Conservation (phyloP, 2,797 vertebrate genomes). For the Myripristis murdjan region DNA sequence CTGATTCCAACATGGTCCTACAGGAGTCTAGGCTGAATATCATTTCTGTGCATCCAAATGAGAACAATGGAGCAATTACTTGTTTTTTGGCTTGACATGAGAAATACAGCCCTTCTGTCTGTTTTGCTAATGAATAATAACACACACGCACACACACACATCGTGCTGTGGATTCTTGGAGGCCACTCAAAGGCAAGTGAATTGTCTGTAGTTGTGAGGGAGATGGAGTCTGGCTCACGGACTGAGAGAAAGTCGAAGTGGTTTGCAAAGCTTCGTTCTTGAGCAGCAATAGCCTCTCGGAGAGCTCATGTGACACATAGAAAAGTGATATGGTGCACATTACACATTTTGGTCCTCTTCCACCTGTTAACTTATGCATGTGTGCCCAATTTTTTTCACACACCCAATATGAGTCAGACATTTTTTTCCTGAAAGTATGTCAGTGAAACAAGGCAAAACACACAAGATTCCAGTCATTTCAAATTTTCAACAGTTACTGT, state of each 20-base stretch:
- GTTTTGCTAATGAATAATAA: background rate
- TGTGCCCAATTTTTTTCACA: no score
- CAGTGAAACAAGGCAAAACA: no score
- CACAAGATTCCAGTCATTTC: no score
- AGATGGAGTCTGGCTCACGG: constrained; percentile 4
- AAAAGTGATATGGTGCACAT: background rate
- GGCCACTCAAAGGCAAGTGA: constrained; percentile 11
- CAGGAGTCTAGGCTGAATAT: background rate
- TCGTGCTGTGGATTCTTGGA: background rate
- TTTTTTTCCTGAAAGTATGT: no score
- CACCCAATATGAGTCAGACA: no score
- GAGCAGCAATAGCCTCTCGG: background rate
- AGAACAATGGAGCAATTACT: constrained; percentile 1
- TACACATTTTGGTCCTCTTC: background rate
- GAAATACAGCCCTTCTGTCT: background rate
- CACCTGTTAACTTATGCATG: background rate
- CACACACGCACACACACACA: constrained; percentile 3
- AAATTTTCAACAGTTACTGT: no score
- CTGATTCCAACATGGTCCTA: background rate
- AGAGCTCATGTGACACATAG: background rate
- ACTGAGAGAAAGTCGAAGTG: constrained; percentile 15
- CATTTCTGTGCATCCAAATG: background rate
- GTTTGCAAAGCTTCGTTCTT: background rate
- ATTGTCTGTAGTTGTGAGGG: constrained; percentile 3
- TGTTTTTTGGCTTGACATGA: background rate